phyloP scores from a whole-genome alignment of 1,140 invertebrate species.

The Sinella curviseta region DNA sequence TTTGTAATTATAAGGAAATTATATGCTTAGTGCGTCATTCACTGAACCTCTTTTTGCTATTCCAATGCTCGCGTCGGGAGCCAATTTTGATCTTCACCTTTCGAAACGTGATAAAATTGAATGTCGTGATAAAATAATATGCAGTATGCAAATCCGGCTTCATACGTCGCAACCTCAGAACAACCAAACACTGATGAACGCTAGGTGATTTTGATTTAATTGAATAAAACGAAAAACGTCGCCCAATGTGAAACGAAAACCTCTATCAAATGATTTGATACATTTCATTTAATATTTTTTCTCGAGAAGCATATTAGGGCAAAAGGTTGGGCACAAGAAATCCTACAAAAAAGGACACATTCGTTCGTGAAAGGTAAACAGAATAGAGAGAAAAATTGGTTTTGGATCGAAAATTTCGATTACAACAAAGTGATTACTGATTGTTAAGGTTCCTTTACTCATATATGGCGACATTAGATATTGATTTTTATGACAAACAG shows the following conservation, averaged over 20 bases:
- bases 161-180: too few relatives aligned
- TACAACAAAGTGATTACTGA: neutral
- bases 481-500: slow-evolving; percentile 15
- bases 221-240: neutral
- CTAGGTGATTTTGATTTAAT: too few relatives aligned
- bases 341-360: neutral
- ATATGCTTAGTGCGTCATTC: too few relatives aligned
- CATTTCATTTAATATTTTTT: neutral
- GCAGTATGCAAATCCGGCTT: too few relatives aligned
- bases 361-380: neutral
- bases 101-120: too few relatives aligned
- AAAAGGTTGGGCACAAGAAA: neutral
- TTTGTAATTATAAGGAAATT: too few relatives aligned
- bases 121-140: too few relatives aligned
- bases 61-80: too few relatives aligned
- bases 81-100: too few relatives aligned
- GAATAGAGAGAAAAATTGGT: neutral
- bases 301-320: neutral
- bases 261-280: neutral
- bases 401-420: neutral
- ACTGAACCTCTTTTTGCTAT: too few relatives aligned
- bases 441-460: slow-evolving; percentile 16
- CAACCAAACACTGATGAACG: too few relatives aligned
- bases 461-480: neutral
- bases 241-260: neutral